A percentile compares a stretch with the other conserved stretches of the same genome.
Conservation (phyloP, 1,140 invertebrate genomes). For the Drosophila persimilis region DNA sequence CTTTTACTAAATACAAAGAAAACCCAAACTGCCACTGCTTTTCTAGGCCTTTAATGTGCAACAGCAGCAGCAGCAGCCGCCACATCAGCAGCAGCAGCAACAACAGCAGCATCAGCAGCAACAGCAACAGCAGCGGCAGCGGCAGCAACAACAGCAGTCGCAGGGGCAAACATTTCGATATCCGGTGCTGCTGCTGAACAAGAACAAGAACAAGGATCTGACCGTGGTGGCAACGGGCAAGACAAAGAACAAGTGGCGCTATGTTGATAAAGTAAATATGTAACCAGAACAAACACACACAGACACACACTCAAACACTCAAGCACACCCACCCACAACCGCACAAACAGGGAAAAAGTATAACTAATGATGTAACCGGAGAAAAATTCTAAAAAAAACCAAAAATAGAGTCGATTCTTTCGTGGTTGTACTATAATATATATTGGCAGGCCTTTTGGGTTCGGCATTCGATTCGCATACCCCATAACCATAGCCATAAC, state of each 20-base stretch:
- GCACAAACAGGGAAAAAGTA: slow-evolving; percentile 45
- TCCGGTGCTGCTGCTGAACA: slow-evolving; percentile 80
- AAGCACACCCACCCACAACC: slow-evolving; percentile 22
- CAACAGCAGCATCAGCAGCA: slow-evolving; percentile 25
- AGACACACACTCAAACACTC: slow-evolving; percentile 11
- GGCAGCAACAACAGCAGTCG: slow-evolving; percentile 43
- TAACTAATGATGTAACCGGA: slow-evolving; percentile 60
- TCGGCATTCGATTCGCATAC: slow-evolving; percentile 32
- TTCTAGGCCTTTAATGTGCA: slow-evolving; percentile 74
- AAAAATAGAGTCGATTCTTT: slow-evolving; percentile 3
- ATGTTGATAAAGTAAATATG: slow-evolving; percentile 83
- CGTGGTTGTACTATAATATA: slow-evolving; percentile 20
- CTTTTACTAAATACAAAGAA: slow-evolving; percentile 14
- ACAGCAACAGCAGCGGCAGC: slow-evolving; percentile 25
- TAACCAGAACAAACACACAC: slow-evolving; percentile 43
- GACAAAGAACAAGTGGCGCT: slow-evolving; percentile 82
- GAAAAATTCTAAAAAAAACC: slow-evolving; percentile 44
- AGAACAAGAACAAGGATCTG: slow-evolving; percentile 81
- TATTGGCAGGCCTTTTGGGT: slow-evolving; percentile 33
- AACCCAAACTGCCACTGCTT: slow-evolving; percentile 61
- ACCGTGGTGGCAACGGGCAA: slow-evolving; percentile 80
- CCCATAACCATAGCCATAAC: slow-evolving; percentile 22
- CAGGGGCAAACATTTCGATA: slow-evolving; percentile 75
- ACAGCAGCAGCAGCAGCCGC: slow-evolving; percentile 32
- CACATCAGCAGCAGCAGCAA: slow-evolving; percentile 25